Evolutionary conservation across 1,140 invertebrate species (phyloP), one percentile per base, ranked within the genome.

Genomic region (Drosophila mauritiana): DNA sequence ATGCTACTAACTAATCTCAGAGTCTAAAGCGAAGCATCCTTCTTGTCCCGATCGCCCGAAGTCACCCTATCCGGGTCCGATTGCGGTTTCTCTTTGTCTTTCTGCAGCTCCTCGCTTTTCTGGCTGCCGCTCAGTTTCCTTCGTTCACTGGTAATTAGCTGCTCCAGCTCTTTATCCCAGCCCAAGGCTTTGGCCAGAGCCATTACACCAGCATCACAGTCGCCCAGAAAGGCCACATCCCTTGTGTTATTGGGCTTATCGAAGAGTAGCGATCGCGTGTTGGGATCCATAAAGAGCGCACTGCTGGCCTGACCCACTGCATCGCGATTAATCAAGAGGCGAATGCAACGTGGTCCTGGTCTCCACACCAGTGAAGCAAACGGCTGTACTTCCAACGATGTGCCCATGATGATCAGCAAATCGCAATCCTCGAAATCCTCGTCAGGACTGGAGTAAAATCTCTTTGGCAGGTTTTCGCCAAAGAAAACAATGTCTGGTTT

Each of bases 401-500:
- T 99, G 8, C 98, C 98, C 95, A 99, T 96, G 5, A 99, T 96
- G 58, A 99, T 97, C 6, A 99, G 94, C 59, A 99, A 93, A 93
- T 99, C 98, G 92, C 98, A 98, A 61, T 96, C 93, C 39, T 93
- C 91, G 91, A 99, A 98, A 93, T 99, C 98, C 70, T 94, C 91
- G 17, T 93, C 92, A 3, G 95, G 93, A 51, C 94, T 93, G 13
- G 91, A 81, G 78, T 96, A 95, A 92, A 98, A 98, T 57, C 95
- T 94, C 1, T 94, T 90, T 0, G 98, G 97, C 37, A 99, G 93
- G 90, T 94, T 94, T 94, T 99, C 98, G 20, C 98, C 97, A 93
- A 99, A 99, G 92, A 99, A 98, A 1, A 99, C 95, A 91, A 99
- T 97, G 90, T 99, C 98, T 31, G 98, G 98, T 92, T 99, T 99